Conservation (phyloP, 2,113 vertebrate species). For the Excalfactoria chinensis region DNA sequence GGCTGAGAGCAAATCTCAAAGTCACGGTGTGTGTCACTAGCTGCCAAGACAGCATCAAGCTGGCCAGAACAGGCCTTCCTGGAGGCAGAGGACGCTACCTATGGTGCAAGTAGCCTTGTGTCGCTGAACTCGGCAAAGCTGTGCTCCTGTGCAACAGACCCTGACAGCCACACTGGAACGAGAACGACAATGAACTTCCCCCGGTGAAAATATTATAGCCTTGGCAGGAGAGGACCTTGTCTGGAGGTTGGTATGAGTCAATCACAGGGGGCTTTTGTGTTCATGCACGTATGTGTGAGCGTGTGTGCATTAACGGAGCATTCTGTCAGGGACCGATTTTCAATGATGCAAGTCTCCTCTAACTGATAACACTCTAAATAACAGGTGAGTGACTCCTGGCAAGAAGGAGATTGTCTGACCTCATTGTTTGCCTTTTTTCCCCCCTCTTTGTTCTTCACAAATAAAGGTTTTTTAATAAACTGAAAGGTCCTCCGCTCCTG, state of each 20-base stretch:
- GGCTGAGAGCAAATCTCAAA: neutral
- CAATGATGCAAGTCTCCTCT: constrained; percentile 82
- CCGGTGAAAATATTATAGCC: constrained; percentile 60
- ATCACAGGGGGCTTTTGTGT: constrained; percentile 65
- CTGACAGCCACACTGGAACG: neutral
- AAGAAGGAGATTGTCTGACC: constrained; percentile 99
- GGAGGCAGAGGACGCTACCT: neutral
- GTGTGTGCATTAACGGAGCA: constrained; percentile 56
- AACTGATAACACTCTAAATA: constrained; percentile 97
- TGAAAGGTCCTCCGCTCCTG: constrained; percentile 95
- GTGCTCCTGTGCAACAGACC: neutral
- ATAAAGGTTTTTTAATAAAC: constrained; percentile 99
- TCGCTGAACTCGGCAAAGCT: neutral
- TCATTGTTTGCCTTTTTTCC: constrained; percentile 96
- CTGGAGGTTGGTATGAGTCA: constrained; percentile 83
- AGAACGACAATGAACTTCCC: neutral
- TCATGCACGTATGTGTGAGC: neutral
- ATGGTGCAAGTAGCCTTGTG: neutral
- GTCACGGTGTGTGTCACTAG: neutral
- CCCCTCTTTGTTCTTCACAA: constrained; percentile 99
- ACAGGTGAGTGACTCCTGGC: constrained; percentile 99
- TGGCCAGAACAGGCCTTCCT: neutral
- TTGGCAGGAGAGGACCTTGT: constrained; percentile 83
- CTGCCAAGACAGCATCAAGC: neutral
- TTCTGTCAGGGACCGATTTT: constrained; percentile 82